A percentile compares a stretch with the other conserved stretches of the same genome.
Conservation (phyloP, 2,888 invertebrate genomes). For the Plemyria rubiginata region DNA sequence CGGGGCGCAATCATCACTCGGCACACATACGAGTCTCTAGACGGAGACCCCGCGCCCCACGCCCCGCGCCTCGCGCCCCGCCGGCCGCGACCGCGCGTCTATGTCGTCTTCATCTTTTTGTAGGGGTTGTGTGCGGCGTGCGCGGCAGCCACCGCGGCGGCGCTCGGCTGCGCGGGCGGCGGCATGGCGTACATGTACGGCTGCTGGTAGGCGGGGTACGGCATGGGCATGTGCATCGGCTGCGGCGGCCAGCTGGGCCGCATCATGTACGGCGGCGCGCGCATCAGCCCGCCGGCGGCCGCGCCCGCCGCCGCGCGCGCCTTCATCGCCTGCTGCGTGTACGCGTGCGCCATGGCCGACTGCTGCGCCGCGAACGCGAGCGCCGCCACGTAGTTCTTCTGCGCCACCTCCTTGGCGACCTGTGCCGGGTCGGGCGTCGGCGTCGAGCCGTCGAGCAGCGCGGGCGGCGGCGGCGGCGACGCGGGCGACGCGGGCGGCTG, state of each 20-base stretch:
- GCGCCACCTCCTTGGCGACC: conserved; percentile 92
- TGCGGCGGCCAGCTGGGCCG: conserved; percentile 75
- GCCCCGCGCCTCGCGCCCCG: conserved; percentile 78
- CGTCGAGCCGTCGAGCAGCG: conserved; percentile 49
- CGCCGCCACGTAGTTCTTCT: conserved; percentile 92
- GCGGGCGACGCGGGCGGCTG: conserved; percentile 60
- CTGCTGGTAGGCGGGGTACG: conserved; percentile 82
- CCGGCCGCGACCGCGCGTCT: conserved; percentile 70
- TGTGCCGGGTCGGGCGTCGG: conserved; percentile 63
- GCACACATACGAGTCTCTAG: conserved; percentile 82
- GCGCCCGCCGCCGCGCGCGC: conserved; percentile 85
- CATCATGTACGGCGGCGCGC: conserved; percentile 73
- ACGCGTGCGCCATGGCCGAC: conserved; percentile 77
- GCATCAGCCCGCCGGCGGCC: conserved; percentile 66
- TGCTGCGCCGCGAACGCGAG: conserved; percentile 80
- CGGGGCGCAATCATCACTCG: conserved; percentile 68
- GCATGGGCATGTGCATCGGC: conserved; percentile 80
- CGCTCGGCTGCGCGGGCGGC: conserved; percentile 75
- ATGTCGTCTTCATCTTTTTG: conserved; percentile 96
- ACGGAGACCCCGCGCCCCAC: conserved; percentile 79
- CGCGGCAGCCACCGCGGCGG: conserved; percentile 72
- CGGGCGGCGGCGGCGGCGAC: conserved; percentile 72
- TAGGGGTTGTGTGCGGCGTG: conserved; percentile 89
- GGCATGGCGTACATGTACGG: conserved; percentile 82
- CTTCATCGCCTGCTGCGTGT: conserved; percentile 87